Percentiles rank a stretch among this genome's conserved stretches.
Conservation (phyloP, 2,888 invertebrate species). For the Empis stercorea region DNA sequence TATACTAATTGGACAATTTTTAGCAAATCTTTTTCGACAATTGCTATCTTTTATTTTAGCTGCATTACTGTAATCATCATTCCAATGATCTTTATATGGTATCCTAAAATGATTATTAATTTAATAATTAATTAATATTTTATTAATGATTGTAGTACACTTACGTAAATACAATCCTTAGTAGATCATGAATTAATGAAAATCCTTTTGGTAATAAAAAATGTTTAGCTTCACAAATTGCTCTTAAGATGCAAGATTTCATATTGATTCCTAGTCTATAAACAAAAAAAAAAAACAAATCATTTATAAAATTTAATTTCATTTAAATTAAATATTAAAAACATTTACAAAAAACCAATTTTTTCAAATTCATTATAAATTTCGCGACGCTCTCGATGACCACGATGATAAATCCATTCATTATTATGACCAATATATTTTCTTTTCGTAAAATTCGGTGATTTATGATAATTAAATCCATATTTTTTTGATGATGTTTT, state of each 20-base stretch:
- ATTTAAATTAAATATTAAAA: background rate
- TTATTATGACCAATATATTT: background rate
- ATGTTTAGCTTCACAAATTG: conserved; percentile 50
- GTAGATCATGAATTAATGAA: conserved; percentile 49
- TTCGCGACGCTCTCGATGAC: conserved; percentile 21
- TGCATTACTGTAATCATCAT: background rate
- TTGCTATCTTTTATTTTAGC: background rate
- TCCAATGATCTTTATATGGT: background rate
- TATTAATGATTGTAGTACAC: conserved; percentile 5
- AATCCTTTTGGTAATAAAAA: conserved; percentile 42
- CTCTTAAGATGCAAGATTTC: conserved; percentile 43
- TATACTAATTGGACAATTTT: background rate
- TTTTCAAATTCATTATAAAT: conserved; percentile 20
- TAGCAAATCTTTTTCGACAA: background rate
- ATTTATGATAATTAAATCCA: background rate
- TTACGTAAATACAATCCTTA: conserved; percentile 50
- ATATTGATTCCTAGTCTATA: conserved; percentile 17
- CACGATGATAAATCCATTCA: conserved; percentile 17
- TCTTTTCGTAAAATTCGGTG: background rate
- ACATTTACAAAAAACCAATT: conserved; percentile 20
- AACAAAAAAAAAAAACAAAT: too few relatives aligned
- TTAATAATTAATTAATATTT: background rate
- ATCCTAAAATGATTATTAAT: background rate
- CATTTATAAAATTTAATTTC: too few relatives aligned
- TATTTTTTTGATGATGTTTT: conserved; percentile 6